phyloP scores from a whole-genome alignment of 2,797 vertebrate species.

The Clamator glandarius region DNA sequence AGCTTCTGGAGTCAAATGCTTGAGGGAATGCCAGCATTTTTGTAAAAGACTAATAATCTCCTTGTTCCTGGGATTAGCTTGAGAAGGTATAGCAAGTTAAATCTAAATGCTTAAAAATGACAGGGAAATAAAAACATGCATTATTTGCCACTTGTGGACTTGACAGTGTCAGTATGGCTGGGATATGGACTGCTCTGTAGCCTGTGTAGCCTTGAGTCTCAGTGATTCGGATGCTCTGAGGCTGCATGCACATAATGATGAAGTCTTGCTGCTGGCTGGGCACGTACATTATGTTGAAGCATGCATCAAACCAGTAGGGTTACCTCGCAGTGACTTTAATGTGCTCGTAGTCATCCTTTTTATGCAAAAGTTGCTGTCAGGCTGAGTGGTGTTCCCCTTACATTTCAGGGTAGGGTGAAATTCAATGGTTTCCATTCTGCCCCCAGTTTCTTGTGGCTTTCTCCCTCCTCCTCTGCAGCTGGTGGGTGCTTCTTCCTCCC shows the following conservation, averaged over 20 bases:
- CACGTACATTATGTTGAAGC: not conserved
- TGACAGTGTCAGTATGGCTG: not conserved
- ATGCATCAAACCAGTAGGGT: not conserved
- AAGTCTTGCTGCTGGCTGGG: not conserved
- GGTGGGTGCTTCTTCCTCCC: conserved; percentile 3
- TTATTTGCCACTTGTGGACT: not conserved
- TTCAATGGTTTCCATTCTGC: not conserved
- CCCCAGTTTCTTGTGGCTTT: not conserved
- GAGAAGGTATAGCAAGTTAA: not conserved
- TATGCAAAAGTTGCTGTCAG: not conserved
- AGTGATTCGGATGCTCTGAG: not conserved
- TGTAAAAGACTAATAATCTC: not conserved
- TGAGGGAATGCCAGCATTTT: not conserved
- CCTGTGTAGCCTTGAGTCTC: accelerated
- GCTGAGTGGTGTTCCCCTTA: not conserved
- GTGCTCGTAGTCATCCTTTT: not conserved
- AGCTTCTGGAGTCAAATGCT: not conserved
- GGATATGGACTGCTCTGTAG: not conserved
- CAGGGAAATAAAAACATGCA: not conserved
- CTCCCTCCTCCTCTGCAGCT: not conserved
- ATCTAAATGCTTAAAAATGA: not conserved
- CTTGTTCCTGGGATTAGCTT: not conserved
- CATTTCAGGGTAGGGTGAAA: not conserved
- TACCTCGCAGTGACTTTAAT: not conserved
- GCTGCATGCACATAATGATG: accelerated